Evolutionary conservation across 2,113 vertebrate genomes (phyloP).

Genomic region (Lasiurus borealis): DNA sequence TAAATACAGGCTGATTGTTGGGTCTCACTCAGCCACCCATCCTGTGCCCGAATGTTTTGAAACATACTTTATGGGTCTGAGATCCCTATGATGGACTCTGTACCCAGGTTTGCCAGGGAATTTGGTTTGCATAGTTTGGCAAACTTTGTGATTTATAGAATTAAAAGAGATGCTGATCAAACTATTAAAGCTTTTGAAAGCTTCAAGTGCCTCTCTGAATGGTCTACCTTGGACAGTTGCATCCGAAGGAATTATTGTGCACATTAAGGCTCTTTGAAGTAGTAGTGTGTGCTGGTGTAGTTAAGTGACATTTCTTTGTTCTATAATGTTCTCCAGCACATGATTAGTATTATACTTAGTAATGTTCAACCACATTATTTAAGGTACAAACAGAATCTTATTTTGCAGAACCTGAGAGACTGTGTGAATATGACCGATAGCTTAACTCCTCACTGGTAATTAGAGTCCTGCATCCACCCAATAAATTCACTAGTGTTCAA

Average conservation of each 20-base stretch:
- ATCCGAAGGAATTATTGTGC: background rate
- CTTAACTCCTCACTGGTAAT: background rate
- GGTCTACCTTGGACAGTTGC: background rate
- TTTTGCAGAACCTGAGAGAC: background rate
- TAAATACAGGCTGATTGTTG: conserved; percentile 37
- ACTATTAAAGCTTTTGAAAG: conserved; percentile 11
- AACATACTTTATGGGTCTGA: conserved; percentile 32
- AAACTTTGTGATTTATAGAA: conserved; percentile 50
- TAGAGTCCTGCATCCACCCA: background rate
- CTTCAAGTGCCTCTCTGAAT: background rate
- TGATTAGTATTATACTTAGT: background rate
- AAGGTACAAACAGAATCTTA: background rate
- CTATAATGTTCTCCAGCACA: background rate
- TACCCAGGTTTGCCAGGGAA: conserved; percentile 35
- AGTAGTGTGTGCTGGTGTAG: background rate
- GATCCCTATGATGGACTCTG: background rate
- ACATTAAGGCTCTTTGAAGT: fast-evolving
- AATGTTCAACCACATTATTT: background rate
- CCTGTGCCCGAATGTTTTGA: conserved; percentile 63
- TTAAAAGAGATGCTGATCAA: conserved; percentile 39
- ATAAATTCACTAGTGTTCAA: background rate
- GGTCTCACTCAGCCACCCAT: conserved; percentile 39
- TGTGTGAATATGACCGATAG: background rate
- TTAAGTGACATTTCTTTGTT: background rate
- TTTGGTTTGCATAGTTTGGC: conserved; percentile 42